Percentiles rank a stretch among this genome's conserved stretches.
These are phyloP conservation scores for Watersipora subatra DNA, from an alignment of 1,140 invertebrate species.

Conservation along the genomic window DNA sequence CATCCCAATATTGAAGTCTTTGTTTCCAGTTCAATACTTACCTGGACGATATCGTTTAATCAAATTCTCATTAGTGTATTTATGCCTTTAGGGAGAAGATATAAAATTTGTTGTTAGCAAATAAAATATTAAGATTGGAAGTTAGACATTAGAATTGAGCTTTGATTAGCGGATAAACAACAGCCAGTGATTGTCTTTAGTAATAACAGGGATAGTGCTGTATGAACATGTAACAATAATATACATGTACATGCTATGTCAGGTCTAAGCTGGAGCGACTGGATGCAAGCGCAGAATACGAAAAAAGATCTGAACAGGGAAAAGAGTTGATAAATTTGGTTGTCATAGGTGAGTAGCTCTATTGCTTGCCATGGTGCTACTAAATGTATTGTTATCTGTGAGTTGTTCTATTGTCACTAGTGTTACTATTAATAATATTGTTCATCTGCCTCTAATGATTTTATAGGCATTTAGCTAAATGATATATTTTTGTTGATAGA, in stretches of 20 bases:
- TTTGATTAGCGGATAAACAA: slow-evolving; percentile 8
- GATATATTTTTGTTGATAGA: neutral
- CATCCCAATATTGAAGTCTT: too few relatives aligned
- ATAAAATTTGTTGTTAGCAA: neutral
- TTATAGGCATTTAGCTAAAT: neutral
- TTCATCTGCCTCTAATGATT: neutral
- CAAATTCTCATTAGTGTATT: too few relatives aligned
- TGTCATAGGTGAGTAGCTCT: slow-evolving; percentile 52
- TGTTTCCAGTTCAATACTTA: too few relatives aligned
- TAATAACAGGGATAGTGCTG: neutral
- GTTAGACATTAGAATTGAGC: too few relatives aligned
- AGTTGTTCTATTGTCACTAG: too few relatives aligned
- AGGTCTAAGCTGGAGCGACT: slow-evolving; percentile 42
- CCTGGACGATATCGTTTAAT: too few relatives aligned
- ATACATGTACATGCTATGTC: slow-evolving; percentile 7
- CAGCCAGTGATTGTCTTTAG: slow-evolving; percentile 7
- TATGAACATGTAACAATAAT: neutral
- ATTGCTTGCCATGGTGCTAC: neutral
- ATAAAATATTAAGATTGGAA: neutral
- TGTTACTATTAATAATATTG: neutral
- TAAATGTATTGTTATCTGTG: too few relatives aligned
- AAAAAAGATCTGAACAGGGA: slow-evolving; percentile 55
- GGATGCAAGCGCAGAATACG: slow-evolving; percentile 46
- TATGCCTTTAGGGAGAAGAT: neutral
- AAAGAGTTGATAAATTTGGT: slow-evolving; percentile 85